phyloP scores from a whole-genome alignment of 2,113 vertebrate species.

The Crocuta crocuta region DNA sequence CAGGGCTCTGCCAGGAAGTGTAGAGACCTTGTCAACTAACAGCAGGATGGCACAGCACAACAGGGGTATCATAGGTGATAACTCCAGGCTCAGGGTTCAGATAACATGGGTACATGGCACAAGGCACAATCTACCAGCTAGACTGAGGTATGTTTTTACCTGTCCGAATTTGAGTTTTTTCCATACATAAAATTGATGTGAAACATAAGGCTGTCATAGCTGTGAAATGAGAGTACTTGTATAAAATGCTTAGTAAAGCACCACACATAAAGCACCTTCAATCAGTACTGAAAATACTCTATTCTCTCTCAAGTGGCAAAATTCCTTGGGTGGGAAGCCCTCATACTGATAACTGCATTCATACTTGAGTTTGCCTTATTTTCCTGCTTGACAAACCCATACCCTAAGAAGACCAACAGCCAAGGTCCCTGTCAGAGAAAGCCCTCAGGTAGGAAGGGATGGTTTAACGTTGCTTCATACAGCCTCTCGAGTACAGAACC shows the following conservation, averaged over 20 bases:
- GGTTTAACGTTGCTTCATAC: accelerated
- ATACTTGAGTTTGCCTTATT: background rate
- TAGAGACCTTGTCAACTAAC: too few species aligned
- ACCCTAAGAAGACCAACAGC: background rate
- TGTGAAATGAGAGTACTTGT: accelerated
- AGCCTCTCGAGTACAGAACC: accelerated
- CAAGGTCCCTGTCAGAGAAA: background rate
- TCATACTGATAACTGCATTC: background rate
- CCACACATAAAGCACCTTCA: accelerated
- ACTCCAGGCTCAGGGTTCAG: too few species aligned
- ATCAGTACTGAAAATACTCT: too few species aligned
- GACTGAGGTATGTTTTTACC: background rate
- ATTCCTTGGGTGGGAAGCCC: background rate
- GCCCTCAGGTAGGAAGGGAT: accelerated
- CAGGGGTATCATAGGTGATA: background rate
- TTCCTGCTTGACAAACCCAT: background rate
- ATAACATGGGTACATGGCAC: accelerated
- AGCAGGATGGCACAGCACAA: accelerated
- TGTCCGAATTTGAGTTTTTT: background rate
- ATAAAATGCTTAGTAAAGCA: background rate
- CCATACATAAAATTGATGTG: background rate
- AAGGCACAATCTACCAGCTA: background rate
- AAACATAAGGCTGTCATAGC: background rate
- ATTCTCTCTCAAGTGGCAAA: background rate
- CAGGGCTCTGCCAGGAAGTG: too few species aligned